Evolutionary conservation across 2,888 invertebrate genomes (phyloP).

Genomic region (Busseola fusca): DNA sequence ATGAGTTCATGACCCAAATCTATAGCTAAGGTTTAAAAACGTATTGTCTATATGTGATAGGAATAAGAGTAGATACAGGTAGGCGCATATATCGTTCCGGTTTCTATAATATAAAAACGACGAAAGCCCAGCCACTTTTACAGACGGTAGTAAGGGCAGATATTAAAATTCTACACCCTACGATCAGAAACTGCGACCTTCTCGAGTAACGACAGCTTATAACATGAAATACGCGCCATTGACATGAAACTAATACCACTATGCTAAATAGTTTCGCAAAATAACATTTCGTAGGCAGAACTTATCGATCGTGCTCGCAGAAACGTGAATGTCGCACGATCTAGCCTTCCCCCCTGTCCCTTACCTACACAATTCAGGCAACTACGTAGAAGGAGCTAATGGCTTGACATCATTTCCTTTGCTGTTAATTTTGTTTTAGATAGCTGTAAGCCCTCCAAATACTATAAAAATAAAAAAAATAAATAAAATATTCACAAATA

Average conservation of each 20-base stretch:
- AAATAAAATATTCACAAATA: slow-evolving; percentile 13
- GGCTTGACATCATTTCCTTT: too few relatives aligned
- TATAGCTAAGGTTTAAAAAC: slow-evolving; percentile 48
- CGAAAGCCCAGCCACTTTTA: slow-evolving; percentile 6
- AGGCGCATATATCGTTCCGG: slow-evolving; percentile 3
- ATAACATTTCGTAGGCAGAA: slow-evolving; percentile 51
- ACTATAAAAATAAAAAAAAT: too few relatives aligned
- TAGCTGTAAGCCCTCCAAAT: too few relatives aligned
- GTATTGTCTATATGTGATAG: slow-evolving; percentile 22
- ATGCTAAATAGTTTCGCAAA: slow-evolving; percentile 54
- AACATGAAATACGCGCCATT: slow-evolving; percentile 43
- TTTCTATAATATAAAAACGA: slow-evolving; percentile 30
- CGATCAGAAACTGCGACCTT: slow-evolving; percentile 32
- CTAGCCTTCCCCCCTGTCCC: slow-evolving; percentile 48
- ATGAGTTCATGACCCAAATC: slow-evolving; percentile 65
- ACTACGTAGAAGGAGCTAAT: slow-evolving; percentile 28
- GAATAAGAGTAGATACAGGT: slow-evolving; percentile 32
- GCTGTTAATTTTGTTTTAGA: too few relatives aligned
- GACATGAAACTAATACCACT: slow-evolving; percentile 45
- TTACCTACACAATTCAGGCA: slow-evolving; percentile 41
- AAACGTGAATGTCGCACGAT: slow-evolving; percentile 59
- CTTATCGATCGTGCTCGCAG: slow-evolving; percentile 54
- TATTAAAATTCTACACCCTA: slow-evolving; percentile 37
- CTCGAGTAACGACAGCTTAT: slow-evolving; percentile 38
- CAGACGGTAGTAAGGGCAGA: not conserved